phyloP scores from a whole-genome alignment of 2,888 invertebrate genomes.

The Euzetes globulus region DNA sequence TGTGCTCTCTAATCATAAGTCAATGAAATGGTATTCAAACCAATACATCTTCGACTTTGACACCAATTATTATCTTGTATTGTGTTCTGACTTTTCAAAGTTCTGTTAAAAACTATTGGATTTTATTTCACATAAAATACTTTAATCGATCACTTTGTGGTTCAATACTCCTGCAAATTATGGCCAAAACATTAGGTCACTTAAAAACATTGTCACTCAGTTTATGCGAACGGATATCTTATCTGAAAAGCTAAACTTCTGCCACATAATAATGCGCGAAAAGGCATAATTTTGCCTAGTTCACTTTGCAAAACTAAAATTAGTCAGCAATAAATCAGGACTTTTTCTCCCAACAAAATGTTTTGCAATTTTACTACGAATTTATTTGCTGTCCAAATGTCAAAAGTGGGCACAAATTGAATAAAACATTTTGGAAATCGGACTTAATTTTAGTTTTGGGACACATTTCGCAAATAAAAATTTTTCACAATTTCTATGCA shows the following conservation, averaged over 20 bases:
- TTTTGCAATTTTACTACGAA: not conserved
- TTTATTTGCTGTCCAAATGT: not conserved
- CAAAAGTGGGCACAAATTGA: conserved; percentile 2
- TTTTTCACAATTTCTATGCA: not conserved
- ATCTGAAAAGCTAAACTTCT: too few relatives aligned
- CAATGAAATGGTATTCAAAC: too few relatives aligned
- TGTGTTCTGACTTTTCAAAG: not conserved
- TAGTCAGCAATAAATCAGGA: not conserved
- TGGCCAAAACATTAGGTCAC: too few relatives aligned
- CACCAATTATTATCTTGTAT: not conserved
- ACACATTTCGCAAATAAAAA: not conserved
- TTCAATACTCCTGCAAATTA: too few relatives aligned
- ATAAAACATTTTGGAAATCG: not conserved
- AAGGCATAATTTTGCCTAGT: too few relatives aligned
- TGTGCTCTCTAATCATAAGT: not conserved
- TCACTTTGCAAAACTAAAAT: not conserved
- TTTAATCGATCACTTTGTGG: too few relatives aligned
- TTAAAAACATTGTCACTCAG: too few relatives aligned
- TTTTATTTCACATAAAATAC: too few relatives aligned
- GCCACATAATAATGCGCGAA: too few relatives aligned
- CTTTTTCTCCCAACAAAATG: not conserved
- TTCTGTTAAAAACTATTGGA: not conserved
- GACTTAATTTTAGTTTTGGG: conserved; percentile 18
- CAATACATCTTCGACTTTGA: conserved; percentile 9
- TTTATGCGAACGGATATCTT: too few relatives aligned